Evolutionary conservation across 2,888 invertebrate species (phyloP).

Genomic region (Melolontha melolontha): DNA sequence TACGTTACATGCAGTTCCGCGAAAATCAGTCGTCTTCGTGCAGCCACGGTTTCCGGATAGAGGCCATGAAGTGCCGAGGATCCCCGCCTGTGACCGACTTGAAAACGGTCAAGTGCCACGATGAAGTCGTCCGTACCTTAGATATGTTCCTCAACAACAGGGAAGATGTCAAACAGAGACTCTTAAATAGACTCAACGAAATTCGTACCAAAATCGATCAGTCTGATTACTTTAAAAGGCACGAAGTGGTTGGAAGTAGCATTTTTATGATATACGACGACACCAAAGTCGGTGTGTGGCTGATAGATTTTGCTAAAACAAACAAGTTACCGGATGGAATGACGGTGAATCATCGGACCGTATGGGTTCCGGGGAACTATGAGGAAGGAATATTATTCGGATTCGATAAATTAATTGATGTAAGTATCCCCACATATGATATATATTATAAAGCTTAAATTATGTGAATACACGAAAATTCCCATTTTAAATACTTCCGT

Average conservation of each 20-base stretch:
- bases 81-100: conserved; percentile 87
- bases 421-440: conserved; percentile 24
- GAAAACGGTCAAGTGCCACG: conserved; percentile 84
- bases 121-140: conserved; percentile 76
- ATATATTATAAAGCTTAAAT: background rate
- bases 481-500: too few species aligned
- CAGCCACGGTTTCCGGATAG: conserved; percentile 93
- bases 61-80: conserved; percentile 91
- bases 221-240: conserved; percentile 85
- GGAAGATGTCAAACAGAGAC: conserved; percentile 74
- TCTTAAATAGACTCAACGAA: conserved; percentile 80
- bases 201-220: conserved; percentile 84
- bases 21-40: conserved; percentile 95
- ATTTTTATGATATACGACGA: conserved; percentile 94
- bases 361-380: conserved; percentile 94
- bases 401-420: conserved; percentile 89
- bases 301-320: conserved; percentile 98
- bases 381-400: conserved; percentile 96
- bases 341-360: conserved; percentile 80
- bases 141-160: conserved; percentile 78
- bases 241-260: conserved; percentile 95
- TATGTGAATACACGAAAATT: too few species aligned
- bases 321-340: conserved; percentile 77
- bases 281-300: conserved; percentile 90
- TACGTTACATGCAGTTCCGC: conserved; percentile 96